Evolutionary conservation across 37 sponge, comb jelly and placozoan species (phyloP), one percentile per base, ranked within the genome.

Genomic region (Geodia barretti): DNA sequence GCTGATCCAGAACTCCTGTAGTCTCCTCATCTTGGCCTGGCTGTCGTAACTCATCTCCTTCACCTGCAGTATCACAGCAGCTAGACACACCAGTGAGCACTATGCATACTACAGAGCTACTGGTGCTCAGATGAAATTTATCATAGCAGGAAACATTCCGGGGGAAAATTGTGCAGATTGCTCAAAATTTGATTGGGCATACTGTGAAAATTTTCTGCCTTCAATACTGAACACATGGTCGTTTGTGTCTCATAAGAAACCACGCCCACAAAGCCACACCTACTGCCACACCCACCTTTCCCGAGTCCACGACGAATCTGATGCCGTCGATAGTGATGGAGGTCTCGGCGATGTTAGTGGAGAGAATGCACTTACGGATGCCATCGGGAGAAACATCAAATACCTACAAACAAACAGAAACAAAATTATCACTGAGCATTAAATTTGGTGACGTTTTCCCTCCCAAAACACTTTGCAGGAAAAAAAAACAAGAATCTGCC

Each of bases 1-100:
- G 63, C 97, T 97, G 77, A 97, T 91, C 97, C 97, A 97, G 68
- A 97, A 97, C 81, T 97, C 97, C 69, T 97, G 97, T 9, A 97
- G 78, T 41, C 92, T 72, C 36, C 91, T 83, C 92, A 97, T 92
- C 84, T 97, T 97, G 28, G 80, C 69, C 26, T 78, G 68, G 23
- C 88, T 61, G 75, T 97, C 97, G 72, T 86, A 97, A n/a, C 95
- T 84, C 97, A 97, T 97, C 73, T 97, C 97, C 78, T 97, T 97
- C 69, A 97, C 93, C 91, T 96, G 72, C 31, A 43, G 21, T 54
- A 29, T 38, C 54, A 80, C 58, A 80, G 37, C 5, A n/a, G 19
- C 30, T 26, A 4, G 20, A 62, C 29, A 38, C 64, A 38, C 58
- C 25, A 19, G 28, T 21, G 8, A 31, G 14, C 33, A 80, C 81